A percentile compares a stretch with the other conserved stretches of the same genome.
Conservation (phyloP, 2,888 invertebrate species). For the Temnothorax rugatulus region DNA sequence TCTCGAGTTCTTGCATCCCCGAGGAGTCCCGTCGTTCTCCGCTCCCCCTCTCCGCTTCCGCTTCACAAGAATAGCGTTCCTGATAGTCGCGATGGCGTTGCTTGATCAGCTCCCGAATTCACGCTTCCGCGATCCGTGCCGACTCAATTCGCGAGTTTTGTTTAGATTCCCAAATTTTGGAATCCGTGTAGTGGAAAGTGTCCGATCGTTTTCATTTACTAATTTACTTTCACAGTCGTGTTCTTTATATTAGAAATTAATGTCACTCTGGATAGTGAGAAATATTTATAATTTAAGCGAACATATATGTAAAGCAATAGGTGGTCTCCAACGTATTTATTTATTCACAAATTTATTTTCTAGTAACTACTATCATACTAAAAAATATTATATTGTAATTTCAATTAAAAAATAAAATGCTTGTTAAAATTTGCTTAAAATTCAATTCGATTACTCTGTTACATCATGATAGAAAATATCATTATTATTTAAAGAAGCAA, state of each 20-base stretch:
- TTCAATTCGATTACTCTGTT: neutral
- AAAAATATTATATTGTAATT: neutral
- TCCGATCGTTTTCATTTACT: neutral
- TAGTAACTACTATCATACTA: neutral
- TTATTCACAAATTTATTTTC: neutral
- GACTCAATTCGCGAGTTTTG: constrained; percentile 65
- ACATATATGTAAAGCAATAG: neutral
- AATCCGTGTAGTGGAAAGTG: constrained; percentile 58
- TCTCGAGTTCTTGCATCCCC: constrained; percentile 42
- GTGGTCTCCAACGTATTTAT: neutral
- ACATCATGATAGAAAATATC: neutral
- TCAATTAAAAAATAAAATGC: neutral
- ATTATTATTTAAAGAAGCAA: neutral
- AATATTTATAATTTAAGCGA: neutral
- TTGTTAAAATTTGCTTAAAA: neutral
- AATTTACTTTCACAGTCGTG: neutral
- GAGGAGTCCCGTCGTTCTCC: constrained; percentile 21
- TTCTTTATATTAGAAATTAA: neutral
- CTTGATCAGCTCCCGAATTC: constrained; percentile 75
- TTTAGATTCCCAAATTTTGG: constrained; percentile 28
- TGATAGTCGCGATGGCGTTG: constrained; percentile 72
- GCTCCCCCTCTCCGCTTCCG: constrained; percentile 26
- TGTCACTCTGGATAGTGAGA: neutral
- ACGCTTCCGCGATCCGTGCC: constrained; percentile 69
- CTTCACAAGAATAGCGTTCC: constrained; percentile 59